Conservation (phyloP, 2,888 invertebrate species). For the Taenaris catops region DNA sequence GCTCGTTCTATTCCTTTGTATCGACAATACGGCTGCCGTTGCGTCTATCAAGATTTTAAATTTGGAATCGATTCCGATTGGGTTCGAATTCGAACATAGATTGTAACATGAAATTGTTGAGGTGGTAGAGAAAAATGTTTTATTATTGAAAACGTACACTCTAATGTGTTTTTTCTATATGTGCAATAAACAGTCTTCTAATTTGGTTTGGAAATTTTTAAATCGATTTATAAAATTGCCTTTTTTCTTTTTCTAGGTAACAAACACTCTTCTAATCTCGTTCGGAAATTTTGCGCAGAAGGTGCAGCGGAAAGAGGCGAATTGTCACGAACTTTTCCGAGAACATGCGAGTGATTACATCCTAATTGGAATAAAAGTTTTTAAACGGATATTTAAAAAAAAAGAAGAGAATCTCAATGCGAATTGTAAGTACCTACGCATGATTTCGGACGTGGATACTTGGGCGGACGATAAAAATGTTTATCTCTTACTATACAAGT, state of each 20-base stretch:
- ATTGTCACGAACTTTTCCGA: conserved; percentile 45
- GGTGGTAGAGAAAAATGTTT: too few species aligned
- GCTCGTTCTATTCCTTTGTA: conserved; percentile 73
- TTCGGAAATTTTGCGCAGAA: conserved; percentile 37
- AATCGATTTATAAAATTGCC: conserved; percentile 17
- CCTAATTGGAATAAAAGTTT: conserved; percentile 30
- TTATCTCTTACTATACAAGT: too few species aligned
- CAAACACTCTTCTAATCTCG: conserved; percentile 33
- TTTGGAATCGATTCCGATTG: conserved; percentile 66
- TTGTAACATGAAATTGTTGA: conserved; percentile 1
- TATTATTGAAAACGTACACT: too few species aligned
- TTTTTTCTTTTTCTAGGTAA: conserved; percentile 54
- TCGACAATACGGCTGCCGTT: conserved; percentile 48
- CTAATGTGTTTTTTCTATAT: too few species aligned
- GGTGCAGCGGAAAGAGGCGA: conserved; percentile 32
- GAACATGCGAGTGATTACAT: conserved; percentile 38
- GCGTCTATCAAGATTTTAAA: conserved; percentile 68
- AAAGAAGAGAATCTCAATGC: too few species aligned
- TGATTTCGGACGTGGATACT: too few species aligned
- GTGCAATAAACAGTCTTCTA: too few species aligned
- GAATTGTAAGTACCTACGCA: too few species aligned
- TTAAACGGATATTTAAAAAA: conserved; percentile 8
- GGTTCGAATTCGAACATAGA: conserved; percentile 47
- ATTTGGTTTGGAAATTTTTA: too few species aligned
- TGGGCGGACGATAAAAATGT: too few species aligned